A percentile compares a stretch with the other conserved stretches of the same genome.
Conservation (phyloP, 1,140 invertebrate species). For the Drosophila orosa region DNA sequence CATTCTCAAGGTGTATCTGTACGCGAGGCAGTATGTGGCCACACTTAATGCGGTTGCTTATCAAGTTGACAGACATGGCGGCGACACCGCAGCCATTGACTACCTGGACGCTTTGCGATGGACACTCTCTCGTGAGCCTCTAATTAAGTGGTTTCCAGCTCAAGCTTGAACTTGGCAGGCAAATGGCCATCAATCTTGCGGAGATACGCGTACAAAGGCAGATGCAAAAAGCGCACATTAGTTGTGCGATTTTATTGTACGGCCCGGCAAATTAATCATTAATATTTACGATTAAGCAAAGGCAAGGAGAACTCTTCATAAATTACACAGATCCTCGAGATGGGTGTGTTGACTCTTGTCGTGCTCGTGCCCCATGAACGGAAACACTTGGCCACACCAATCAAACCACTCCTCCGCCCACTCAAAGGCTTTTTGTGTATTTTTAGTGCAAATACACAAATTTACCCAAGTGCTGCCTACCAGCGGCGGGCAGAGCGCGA, state of each 20-base stretch:
- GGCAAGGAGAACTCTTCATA: constrained; percentile 59
- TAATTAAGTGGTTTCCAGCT: constrained; percentile 65
- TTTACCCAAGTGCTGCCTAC: constrained; percentile 58
- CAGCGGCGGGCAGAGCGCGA: constrained; percentile 28
- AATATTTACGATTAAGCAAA: constrained; percentile 58
- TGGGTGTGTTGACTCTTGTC: constrained; percentile 67
- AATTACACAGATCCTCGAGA: constrained; percentile 41
- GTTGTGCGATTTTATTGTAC: constrained; percentile 35
- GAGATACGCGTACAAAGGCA: not conserved
- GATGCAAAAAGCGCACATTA: constrained; percentile 31
- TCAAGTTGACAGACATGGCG: constrained; percentile 68
- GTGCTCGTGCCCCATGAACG: constrained; percentile 62
- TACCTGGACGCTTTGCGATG: constrained; percentile 18
- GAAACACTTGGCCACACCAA: constrained; percentile 74
- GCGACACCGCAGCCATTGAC: constrained; percentile 33
- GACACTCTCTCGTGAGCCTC: constrained; percentile 41
- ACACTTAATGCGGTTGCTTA: constrained; percentile 68
- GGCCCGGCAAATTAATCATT: constrained; percentile 70
- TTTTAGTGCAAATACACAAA: constrained; percentile 76
- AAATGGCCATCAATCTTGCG: constrained; percentile 65
- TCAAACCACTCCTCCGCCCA: constrained; percentile 33
- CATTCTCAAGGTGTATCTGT: constrained; percentile 25
- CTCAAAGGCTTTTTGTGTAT: constrained; percentile 60
- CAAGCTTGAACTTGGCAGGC: constrained; percentile 19
- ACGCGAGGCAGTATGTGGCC: constrained; percentile 15